Evolutionary conservation across 2,888 invertebrate species (phyloP).

Genomic region (Diachrysia chrysitis): DNA sequence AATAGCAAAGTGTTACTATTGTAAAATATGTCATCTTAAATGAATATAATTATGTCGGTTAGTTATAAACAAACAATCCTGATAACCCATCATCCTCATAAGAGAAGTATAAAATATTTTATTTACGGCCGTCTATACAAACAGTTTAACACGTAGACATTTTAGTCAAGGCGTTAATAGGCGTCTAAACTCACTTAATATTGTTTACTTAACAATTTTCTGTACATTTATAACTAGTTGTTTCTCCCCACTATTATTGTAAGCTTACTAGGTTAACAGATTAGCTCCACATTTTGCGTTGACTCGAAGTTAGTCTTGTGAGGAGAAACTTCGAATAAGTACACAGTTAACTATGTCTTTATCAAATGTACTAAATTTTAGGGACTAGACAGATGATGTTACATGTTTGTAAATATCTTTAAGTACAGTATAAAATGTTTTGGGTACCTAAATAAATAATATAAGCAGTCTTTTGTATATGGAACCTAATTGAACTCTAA

Average conservation of each 20-base stretch:
- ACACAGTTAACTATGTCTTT: neutral
- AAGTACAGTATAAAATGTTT: no score
- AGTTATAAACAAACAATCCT: no score
- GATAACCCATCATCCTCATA: neutral
- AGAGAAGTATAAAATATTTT: neutral
- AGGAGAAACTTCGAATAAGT: neutral
- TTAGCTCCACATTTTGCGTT: constrained; percentile 31
- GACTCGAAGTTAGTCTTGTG: constrained; percentile 9
- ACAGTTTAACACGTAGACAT: neutral
- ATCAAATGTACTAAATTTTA: neutral
- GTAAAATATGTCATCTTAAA: no score
- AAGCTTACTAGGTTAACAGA: constrained; percentile 27
- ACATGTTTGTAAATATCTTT: constrained; percentile 13
- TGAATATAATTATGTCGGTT: no score
- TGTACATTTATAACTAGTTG: constrained; percentile 1
- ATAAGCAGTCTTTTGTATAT: no score
- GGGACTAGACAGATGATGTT: neutral
- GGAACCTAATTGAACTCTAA: no score
- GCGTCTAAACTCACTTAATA: neutral
- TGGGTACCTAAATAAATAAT: no score
- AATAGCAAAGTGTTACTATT: no score
- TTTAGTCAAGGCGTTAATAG: neutral
- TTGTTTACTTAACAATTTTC: neutral
- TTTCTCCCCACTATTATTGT: constrained; percentile 26
- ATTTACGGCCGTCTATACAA: neutral